Conservation (phyloP, 2,113 vertebrate species). For the Solenodon paradoxus region DNA sequence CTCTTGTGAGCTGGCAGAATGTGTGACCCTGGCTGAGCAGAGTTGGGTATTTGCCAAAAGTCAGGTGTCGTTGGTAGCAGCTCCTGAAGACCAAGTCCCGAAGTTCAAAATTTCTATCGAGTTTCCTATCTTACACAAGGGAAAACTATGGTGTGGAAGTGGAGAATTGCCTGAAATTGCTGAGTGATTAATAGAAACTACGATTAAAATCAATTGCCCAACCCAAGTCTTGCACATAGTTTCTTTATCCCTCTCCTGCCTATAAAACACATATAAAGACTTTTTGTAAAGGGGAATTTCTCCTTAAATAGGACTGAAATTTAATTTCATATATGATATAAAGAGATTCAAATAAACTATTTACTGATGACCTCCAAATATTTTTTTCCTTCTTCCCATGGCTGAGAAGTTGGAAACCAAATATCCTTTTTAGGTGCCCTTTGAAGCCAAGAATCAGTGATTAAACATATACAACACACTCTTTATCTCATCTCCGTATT, state of each 20-base stretch:
- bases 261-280: not conserved
- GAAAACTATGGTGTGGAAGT: not conserved
- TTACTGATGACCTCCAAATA: conserved; percentile 22
- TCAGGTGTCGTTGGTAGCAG: not conserved
- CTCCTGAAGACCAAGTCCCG: not conserved
- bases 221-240: not conserved
- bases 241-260: not conserved
- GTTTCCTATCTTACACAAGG: not conserved
- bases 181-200: conserved; percentile 46
- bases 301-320: conserved; percentile 26
- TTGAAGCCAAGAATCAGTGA: not conserved
- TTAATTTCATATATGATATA: not conserved
- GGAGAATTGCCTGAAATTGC: not conserved
- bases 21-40: not conserved
- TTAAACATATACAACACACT: not conserved
- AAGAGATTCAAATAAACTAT: conserved; percentile 25
- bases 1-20: not conserved
- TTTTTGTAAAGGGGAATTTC: not conserved
- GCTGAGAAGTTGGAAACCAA: not conserved
- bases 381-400: not conserved
- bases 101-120: conserved; percentile 3
- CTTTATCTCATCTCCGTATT: not conserved
- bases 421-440: not conserved
- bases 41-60: conserved; percentile 39
- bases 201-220: not conserved